Evolutionary conservation across 2,113 vertebrate species (phyloP).

Genomic region (Mormyrus lacerda): DNA sequence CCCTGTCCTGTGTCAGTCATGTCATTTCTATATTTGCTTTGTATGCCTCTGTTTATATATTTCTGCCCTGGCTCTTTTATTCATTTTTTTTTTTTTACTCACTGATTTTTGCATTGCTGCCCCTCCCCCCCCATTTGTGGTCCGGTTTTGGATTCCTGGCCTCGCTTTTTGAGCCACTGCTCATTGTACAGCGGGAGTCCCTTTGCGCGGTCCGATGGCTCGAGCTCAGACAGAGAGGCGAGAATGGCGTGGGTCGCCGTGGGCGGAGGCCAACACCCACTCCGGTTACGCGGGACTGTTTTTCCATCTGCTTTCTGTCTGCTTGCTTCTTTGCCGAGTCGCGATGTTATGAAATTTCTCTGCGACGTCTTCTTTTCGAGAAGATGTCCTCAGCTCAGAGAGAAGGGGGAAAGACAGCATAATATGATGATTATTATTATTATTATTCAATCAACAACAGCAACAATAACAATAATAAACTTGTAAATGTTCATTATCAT

Average conservation of each 20-base stretch:
- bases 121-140: not conserved
- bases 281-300: not conserved
- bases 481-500: not conserved
- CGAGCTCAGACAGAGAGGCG: not conserved
- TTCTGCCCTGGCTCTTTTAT: not conserved
- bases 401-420: not conserved
- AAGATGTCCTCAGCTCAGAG: not conserved
- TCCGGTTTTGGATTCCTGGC: not conserved
- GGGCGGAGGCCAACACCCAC: not conserved
- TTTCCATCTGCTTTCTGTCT: constrained; percentile 4
- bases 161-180: not conserved
- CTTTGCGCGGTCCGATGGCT: not conserved
- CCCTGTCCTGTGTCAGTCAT: not conserved
- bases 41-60: not conserved
- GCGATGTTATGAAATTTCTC: not conserved
- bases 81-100: not conserved
- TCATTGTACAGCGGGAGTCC: not conserved
- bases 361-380: not conserved
- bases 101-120: not conserved
- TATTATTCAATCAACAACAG: not conserved
- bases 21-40: not conserved
- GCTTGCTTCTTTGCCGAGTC: not conserved
- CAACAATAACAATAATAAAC: not conserved
- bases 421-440: not conserved
- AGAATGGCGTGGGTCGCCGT: not conserved